Base-by-base conservation (phyloP, 2,113 vertebrate genomes). In the Hippocampus abdominalis region DNA sequence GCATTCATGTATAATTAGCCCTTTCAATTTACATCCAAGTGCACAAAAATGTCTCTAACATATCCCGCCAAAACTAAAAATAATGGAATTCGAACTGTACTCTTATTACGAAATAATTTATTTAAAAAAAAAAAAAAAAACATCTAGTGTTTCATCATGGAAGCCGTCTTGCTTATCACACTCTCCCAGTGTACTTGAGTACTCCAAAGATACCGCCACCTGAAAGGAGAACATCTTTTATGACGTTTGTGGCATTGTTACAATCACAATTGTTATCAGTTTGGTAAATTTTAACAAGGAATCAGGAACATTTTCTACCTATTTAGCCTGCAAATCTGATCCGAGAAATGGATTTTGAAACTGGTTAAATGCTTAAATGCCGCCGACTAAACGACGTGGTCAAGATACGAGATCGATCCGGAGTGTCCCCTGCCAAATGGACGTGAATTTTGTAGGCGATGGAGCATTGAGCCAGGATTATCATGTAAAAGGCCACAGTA, bases 161-260 rank as follows among this genome's bases (percentile, higher is more conserved):
- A 12, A 5, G 23, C 23, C 15, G 12, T 15, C 12, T 25, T 57
- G 25, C 16, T 63, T 21, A 25, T 90, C 56, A 90, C 39, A 89
- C 23, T 73, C 3, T 91, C 10, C 83, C 79, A 9, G 64, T 84
- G 76, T 51, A 90, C 76, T 86, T 89, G 75, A 92, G 72, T 3
- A 10, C 12, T 3, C 85, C 90, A 64, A 81, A 91, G 69, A 92
- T 61, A 0, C 90, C 91, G 1, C 91, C 91, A 82, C 89, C 91
- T 92, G 79, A 23, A 81, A 76, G 65, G 39, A 75, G 64, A 44
- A 72, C 39, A 64, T n/a, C 23, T 64, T 6, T 23, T 15, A 64
- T 7, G 12, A 23, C 21, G 7, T 23, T 23, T 64, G 23, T 57
- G 25, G 4, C 9, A 54, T n/a, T 54, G 51, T 54, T 54, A 23